Evolutionary conservation across 2,888 invertebrate genomes (phyloP), one percentile per base, ranked within the genome.

Genomic region (Cerastis leucographa): DNA sequence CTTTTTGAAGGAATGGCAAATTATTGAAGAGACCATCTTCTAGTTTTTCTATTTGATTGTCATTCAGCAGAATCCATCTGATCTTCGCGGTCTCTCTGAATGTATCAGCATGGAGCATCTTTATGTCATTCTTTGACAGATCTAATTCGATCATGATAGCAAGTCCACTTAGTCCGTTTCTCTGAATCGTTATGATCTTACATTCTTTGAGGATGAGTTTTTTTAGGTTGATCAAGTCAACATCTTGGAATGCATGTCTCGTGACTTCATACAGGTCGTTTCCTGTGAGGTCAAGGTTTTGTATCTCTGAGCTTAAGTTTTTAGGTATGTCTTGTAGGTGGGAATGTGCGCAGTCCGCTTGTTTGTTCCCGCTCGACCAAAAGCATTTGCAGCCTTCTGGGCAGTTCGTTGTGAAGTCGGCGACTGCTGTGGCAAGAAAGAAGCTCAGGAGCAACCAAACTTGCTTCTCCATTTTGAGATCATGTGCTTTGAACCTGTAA

Each of bases 291-390:
- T 98, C 98, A 62, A 98, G 96, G 72, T 97, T 97, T 91, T 98
- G 97, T 89, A 98, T 97, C 81, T 98, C 98, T 56, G 97, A 95
- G 91, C 98, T 98, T 54, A 99, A 95, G 72, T 97, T 97, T 80
- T 95, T 96, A 0, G 99, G 99, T 85, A 99, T 97, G 49, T 97
- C 95, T 67, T 96, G 97, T 51, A 98, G 96, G n/a, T 97, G 96
- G 59, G 97, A 97, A 74, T 97, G 96, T 54, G 97, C 97, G 93
- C 99, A 99, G 87, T 98, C 98, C 2, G 98, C 99, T 40, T 98
- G 97, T 92, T 98, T 98, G 93, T 98, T 98, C 11, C 99, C 99
- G 79, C 98, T 98, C 46, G 97, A 97, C 99, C 99, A 99, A 84
- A 98, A 97, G 93, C 99, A 99, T 90, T 97, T 97, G 96, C 99